Evolutionary conservation across 2,888 invertebrate species (phyloP), one percentile per base, ranked within the genome.

Genomic region (Glaucopsyche alexis): DNA sequence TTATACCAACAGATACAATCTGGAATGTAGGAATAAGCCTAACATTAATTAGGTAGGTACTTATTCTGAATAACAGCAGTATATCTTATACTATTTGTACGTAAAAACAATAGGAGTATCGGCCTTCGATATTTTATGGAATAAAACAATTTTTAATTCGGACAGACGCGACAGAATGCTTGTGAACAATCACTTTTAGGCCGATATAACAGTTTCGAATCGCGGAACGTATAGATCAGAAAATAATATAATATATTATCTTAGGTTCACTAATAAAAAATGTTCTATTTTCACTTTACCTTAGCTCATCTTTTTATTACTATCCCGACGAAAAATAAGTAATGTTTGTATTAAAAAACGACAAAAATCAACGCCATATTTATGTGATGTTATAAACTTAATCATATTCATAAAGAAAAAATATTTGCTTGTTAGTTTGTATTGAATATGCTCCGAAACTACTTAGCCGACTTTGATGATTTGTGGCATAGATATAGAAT

Each of bases 11-110:
- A 78, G 78, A 76, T 76, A 78, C 79, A 79, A 78, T 79, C 76
- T 86, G 85, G 85, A 86, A 86, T 86, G 86, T 85, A 83, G 80
- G 81, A 83, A 76, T 75, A 72, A 76, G 74, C 77, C 74, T 76
- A 72, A 73, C 74, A 76, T 74, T 75, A 50, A 19, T 70, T 70
- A 69, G 49, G 29, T 29, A 29, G 29, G 71, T 66, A 73, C 73
- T 75, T 76, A 77, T 38, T 52, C 70, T 69, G 55, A 72, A 73
- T 74, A 75, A 74, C 71, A 67, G 73, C 55, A 60, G 42, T 65
- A 71, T 64, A 74, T 71, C 77, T 76, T 77, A 78, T 73, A 70
- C 69, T 79, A 78, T 78, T 77, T 77, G 77, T 79, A 77, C 77
- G 77, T 75, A 77, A 77, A 75, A 74, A 76, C 72, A 73, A 49